These are phyloP conservation scores for Lepus europaeus DNA, from an alignment of 2,113 vertebrate species.

Conservation along the genomic window DNA sequence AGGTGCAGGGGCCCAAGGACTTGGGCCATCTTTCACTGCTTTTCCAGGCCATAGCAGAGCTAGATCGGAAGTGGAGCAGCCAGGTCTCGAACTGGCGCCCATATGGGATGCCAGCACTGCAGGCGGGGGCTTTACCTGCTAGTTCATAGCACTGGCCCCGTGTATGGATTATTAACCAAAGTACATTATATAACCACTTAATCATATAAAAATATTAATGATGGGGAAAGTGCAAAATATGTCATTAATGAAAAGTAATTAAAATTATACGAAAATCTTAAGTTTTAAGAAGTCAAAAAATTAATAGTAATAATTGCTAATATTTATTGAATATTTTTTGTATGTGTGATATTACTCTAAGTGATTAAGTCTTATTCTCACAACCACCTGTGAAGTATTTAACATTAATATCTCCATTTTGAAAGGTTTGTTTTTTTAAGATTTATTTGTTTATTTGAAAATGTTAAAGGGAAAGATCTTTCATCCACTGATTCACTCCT, in stretches of 20 bases:
- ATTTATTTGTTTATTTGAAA: too few relatives aligned
- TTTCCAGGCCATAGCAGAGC: too few relatives aligned
- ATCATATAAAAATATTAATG: slow-evolving; percentile 38
- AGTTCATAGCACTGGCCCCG: neutral
- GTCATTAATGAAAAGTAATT: slow-evolving; percentile 34
- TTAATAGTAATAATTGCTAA: slow-evolving; percentile 36
- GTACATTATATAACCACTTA: slow-evolving; percentile 30
- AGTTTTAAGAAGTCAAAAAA: neutral
- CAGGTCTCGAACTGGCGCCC: too few relatives aligned
- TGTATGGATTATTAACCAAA: slow-evolving; percentile 43
- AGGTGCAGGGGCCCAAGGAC: too few relatives aligned
- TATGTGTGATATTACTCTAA: neutral
- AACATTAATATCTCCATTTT: neutral
- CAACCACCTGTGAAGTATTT: neutral
- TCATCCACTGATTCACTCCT: too few relatives aligned
- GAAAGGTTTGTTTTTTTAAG: neutral
- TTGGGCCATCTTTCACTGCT: too few relatives aligned
- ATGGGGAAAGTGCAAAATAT: neutral
- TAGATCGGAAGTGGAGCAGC: too few relatives aligned
- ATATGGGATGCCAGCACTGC: too few relatives aligned
- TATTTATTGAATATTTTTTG: neutral
- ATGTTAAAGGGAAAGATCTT: too few relatives aligned
- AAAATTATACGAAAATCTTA: neutral
- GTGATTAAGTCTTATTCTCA: slow-evolving; percentile 20
- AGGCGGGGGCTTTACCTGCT: too few relatives aligned